Percentiles rank a stretch among this genome's conserved stretches.
Conservation (phyloP, 2,113 vertebrate genomes). For the Equus przewalskii region DNA sequence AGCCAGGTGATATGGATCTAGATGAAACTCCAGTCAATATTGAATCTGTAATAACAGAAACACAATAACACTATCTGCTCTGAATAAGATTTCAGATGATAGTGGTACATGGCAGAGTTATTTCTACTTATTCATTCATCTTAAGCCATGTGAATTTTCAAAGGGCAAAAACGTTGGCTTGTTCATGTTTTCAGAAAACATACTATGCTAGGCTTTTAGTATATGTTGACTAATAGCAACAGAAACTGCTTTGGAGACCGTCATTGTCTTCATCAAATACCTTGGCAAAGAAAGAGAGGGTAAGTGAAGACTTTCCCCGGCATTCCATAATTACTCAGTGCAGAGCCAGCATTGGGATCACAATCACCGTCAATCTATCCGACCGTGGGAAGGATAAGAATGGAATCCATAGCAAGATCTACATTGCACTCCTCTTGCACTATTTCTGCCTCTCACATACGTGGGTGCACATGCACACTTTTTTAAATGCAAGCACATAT, state of each 20-base stretch:
- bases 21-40: neutral
- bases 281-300: neutral
- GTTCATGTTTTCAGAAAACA: neutral
- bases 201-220: neutral
- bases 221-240: slow-evolving; percentile 1
- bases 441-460: neutral
- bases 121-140: slow-evolving; percentile 29
- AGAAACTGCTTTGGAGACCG: slow-evolving; percentile 18
- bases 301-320: neutral
- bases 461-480: neutral
- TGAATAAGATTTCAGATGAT: slow-evolving; percentile 28
- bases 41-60: slow-evolving; percentile 59
- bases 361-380: neutral
- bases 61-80: neutral
- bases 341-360: neutral
- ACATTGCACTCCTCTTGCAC: neutral
- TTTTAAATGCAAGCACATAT: neutral
- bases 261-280: neutral
- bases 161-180: slow-evolving; percentile 35
- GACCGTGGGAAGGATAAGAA: neutral
- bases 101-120: neutral
- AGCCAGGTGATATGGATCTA: slow-evolving; percentile 50
- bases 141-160: slow-evolving; percentile 39
- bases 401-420: neutral
- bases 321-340: neutral